Evolutionary conservation across 1,140 invertebrate genomes (phyloP).

Genomic region (Zaprionus kolodkinae): DNA sequence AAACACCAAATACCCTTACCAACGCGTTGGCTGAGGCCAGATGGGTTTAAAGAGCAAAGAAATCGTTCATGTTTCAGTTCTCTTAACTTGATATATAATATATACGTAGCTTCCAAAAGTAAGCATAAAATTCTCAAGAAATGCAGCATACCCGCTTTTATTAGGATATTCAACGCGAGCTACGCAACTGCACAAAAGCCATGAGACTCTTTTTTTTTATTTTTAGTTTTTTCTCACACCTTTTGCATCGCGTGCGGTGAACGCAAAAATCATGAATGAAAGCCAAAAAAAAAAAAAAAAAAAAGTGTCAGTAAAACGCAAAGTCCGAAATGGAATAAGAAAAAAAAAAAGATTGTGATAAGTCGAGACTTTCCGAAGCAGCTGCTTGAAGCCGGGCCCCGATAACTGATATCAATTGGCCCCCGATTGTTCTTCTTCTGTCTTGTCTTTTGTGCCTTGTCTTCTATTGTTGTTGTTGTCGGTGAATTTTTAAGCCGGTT

Average conservation of each 20-base stretch:
- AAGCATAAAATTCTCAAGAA: not conserved
- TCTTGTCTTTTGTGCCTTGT: not conserved
- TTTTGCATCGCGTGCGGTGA: slow-evolving; percentile 6
- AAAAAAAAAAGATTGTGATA: not conserved
- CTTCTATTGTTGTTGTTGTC: slow-evolving; percentile 10
- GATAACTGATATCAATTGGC: slow-evolving; percentile 41
- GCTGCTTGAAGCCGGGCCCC: slow-evolving; percentile 32
- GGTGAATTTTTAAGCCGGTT: slow-evolving; percentile 62
- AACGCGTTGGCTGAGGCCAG: not conserved
- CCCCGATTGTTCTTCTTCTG: slow-evolving; percentile 36
- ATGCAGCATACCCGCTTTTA: not conserved
- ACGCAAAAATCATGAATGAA: not conserved
- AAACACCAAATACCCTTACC: slow-evolving; percentile 12
- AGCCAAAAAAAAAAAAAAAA: not conserved
- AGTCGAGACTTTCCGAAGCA: slow-evolving; percentile 48
- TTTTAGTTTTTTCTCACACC: slow-evolving; percentile 47
- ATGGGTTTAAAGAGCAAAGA: not conserved
- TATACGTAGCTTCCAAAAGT: no score
- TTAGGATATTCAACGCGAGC: not conserved
- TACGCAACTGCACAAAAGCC: slow-evolving; percentile 25
- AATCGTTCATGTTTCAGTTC: not conserved
- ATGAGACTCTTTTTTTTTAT: slow-evolving; percentile 54
- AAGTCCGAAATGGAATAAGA: not conserved
- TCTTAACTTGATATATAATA: no score
- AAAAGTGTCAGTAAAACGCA: not conserved